Evolutionary conservation across 2,113 vertebrate genomes (phyloP).

Genomic region (Pardalotus punctatus): DNA sequence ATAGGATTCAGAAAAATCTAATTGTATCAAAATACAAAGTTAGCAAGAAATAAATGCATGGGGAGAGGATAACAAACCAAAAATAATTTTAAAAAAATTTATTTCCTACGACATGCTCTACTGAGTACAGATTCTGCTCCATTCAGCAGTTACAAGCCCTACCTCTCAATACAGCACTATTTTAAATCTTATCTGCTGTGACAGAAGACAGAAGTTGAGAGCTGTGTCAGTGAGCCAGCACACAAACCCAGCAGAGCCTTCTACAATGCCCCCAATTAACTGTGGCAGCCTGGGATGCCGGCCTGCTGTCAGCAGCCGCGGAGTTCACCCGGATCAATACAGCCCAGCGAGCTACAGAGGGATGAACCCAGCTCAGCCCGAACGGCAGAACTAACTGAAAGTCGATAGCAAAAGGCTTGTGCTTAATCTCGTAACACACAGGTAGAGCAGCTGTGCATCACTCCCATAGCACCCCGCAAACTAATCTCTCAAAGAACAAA

Average conservation of each 20-base stretch:
- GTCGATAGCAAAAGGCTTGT: neutral
- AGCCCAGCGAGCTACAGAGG: neutral
- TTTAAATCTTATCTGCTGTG: neutral
- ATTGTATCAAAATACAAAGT: neutral
- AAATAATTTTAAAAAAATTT: accelerated
- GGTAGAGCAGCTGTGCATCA: neutral
- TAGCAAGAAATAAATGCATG: neutral
- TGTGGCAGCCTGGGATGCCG: neutral
- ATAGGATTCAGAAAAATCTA: neutral
- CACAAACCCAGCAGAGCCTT: neutral
- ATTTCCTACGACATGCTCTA: neutral
- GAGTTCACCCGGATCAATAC: neutral
- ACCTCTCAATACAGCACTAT: neutral
- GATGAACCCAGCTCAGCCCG: neutral
- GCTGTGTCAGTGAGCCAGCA: neutral
- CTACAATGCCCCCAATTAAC: neutral
- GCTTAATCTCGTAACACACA: neutral
- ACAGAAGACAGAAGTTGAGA: neutral
- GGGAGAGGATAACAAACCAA: neutral
- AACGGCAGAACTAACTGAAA: neutral
- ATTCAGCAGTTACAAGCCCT: neutral
- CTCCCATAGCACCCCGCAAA: neutral
- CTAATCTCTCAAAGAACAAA: conserved; percentile 7
- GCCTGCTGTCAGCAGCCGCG: neutral
- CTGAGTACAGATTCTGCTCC: neutral